phyloP scores from a whole-genome alignment of 2,888 invertebrate genomes.

The Apeira syringaria region DNA sequence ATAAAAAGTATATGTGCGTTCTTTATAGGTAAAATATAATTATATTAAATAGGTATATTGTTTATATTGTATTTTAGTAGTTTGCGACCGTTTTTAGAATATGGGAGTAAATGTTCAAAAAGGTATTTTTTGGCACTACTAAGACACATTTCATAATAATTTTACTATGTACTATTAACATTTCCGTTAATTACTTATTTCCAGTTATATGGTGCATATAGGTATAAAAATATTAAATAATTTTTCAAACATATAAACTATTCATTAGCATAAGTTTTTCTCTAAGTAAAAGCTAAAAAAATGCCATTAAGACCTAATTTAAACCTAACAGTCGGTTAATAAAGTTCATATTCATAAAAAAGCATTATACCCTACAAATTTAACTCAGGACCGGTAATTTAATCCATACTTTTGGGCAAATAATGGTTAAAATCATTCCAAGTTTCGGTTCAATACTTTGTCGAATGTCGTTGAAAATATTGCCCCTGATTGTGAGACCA shows the following conservation, averaged over 20 bases:
- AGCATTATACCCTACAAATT: constrained; percentile 6
- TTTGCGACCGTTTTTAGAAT: constrained; percentile 23
- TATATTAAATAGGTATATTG: constrained; percentile 1
- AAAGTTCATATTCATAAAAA: constrained; percentile 1
- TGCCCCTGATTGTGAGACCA: too few species aligned
- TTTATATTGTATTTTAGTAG: not conserved
- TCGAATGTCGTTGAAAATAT: too few species aligned
- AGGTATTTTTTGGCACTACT: constrained; percentile 61
- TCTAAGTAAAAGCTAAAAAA: constrained; percentile 33
- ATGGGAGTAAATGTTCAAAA: constrained; percentile 38
- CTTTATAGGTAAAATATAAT: constrained; percentile 9
- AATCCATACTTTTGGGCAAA: too few species aligned
- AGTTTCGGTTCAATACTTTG: too few species aligned
- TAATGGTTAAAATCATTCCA: too few species aligned
- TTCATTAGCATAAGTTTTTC: not conserved
- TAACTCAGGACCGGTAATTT: too few species aligned
- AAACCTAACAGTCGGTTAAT: constrained; percentile 40
- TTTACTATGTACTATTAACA: constrained; percentile 13
- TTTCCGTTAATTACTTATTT: constrained; percentile 12
- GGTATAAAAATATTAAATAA: constrained; percentile 5
- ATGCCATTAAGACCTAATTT: constrained; percentile 40
- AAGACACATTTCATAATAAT: constrained; percentile 52
- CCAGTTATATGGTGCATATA: constrained; percentile 22
- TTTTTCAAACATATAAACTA: not conserved
- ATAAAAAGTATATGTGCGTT: too few species aligned